Percentiles rank a stretch among this genome's conserved stretches.
phyloP scores from a whole-genome alignment of 2,113 vertebrate genomes.

The Calonectris borealis region DNA sequence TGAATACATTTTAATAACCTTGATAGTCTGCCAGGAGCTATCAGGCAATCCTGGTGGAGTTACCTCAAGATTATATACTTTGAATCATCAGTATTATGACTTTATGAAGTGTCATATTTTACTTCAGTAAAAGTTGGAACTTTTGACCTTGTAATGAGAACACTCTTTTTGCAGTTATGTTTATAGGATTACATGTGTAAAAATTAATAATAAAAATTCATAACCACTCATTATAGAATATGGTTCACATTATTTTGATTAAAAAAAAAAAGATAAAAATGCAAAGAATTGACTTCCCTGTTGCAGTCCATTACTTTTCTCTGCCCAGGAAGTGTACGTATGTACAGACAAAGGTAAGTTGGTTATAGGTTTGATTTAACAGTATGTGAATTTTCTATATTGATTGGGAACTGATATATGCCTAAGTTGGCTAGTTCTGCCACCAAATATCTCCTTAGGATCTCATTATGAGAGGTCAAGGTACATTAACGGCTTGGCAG shows the following conservation, averaged over 20 bases:
- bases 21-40: not conserved
- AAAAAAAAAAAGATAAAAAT: not conserved
- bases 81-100: not conserved
- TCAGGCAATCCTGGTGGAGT: not conserved
- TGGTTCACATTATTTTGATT: not conserved
- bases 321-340: not conserved
- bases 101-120: not conserved
- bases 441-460: not conserved
- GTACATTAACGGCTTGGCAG: not conserved
- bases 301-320: not conserved
- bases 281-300: not conserved
- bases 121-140: not conserved
- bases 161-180: not conserved
- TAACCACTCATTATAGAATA: not conserved
- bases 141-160: not conserved
- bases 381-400: not conserved
- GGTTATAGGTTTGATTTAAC: not conserved
- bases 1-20: not conserved
- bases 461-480: not conserved
- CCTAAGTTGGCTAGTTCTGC: not conserved
- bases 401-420: not conserved
- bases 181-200: not conserved
- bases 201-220: not conserved
- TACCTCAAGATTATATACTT: not conserved
- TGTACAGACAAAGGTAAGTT: not conserved